Percentiles rank a stretch among this genome's conserved stretches.
phyloP scores from a whole-genome alignment of 1,140 invertebrate species.

The Lepidotrigona ventralis region DNA sequence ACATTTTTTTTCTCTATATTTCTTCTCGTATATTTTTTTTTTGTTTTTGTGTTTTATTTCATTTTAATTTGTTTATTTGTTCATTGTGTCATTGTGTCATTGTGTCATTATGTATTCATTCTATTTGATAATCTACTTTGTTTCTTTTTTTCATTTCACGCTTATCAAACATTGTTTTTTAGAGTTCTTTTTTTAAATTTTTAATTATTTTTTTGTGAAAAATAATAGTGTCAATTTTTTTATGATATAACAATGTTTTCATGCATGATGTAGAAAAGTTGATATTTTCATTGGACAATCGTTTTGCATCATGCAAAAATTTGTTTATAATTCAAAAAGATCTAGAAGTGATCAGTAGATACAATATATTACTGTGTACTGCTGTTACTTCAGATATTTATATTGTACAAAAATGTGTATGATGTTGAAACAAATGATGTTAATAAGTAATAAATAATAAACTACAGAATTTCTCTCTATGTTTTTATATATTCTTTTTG shows the following conservation, averaged over 20 bases:
- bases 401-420: constrained; percentile 5
- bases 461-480: no score
- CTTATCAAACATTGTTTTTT: background rate
- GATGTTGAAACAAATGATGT: background rate
- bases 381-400: background rate
- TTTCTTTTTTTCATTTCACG: background rate
- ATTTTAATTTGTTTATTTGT: background rate
- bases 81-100: background rate
- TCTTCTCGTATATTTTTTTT: background rate
- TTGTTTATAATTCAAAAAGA: background rate
- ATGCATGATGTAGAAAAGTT: constrained; percentile 49
- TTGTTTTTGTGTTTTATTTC: background rate
- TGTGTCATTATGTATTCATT: background rate
- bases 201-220: background rate
- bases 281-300: constrained; percentile 56
- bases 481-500: background rate
- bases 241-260: background rate
- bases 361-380: constrained; percentile 30
- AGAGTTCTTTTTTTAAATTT: background rate
- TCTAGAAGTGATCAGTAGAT: constrained; percentile 35
- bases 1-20: background rate
- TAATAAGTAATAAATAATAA: no score
- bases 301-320: constrained; percentile 38
- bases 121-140: background rate
- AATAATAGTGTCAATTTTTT: background rate